Base-by-base conservation (phyloP, 37 sponge, comb jelly and placozoan genomes). In the Amphimedon queenslandica region DNA sequence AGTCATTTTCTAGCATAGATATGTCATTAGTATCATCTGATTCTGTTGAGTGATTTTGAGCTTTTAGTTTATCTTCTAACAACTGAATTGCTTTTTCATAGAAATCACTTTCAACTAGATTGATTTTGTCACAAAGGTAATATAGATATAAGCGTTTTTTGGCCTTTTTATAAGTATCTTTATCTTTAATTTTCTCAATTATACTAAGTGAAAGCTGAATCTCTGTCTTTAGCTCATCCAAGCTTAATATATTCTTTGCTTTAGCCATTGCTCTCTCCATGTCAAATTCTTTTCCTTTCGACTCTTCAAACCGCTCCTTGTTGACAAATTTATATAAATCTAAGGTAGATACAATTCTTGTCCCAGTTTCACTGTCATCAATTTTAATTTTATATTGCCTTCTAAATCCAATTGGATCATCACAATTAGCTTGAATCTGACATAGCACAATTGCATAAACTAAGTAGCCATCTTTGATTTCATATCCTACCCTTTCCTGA, bases 401-500 rank as follows among this genome's bases (percentile, higher is more conserved):
- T n/a, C n/a, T n/a, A n/a, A n/a, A n/a, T n/a, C n/a, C n/a, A n/a
- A n/a, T n/a, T n/a, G n/a, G n/a, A n/a, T n/a, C n/a, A n/a, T n/a
- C n/a, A n/a, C n/a, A n/a, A n/a, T n/a, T n/a, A n/a, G n/a, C n/a
- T n/a, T n/a, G n/a, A n/a, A n/a, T n/a, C n/a, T n/a, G n/a, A n/a
- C n/a, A n/a, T n/a, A n/a, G n/a, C n/a, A n/a, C n/a, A n/a, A n/a
- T n/a, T n/a, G n/a, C n/a, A n/a, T n/a, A n/a, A n/a, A n/a, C n/a
- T n/a, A n/a, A n/a, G n/a, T n/a, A n/a, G n/a, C n/a, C n/a, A n/a
- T n/a, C n/a, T n/a, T n/a, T n/a, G n/a, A n/a, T 41, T 29, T 86
- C 81, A 78, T 88, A 88, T 8, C 83, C 89, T 30, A 88, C 80
- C 57, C 70, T 72, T n/a, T 88, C 89, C 53, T 68, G 53, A 51